Conservation (phyloP, 2,888 invertebrate species). For the Isoperla grammatica region DNA sequence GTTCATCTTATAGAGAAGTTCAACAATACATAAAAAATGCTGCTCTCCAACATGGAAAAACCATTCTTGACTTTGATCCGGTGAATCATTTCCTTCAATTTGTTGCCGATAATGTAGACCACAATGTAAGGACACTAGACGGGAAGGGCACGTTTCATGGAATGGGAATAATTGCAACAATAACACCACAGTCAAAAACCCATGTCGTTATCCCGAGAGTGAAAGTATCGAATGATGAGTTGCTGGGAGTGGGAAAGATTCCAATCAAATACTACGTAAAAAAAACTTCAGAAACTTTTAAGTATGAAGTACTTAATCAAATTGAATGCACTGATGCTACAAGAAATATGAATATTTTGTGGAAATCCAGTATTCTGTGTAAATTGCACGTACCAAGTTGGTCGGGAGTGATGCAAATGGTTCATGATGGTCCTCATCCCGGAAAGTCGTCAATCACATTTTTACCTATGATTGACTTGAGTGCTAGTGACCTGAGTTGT, state of each 20-base stretch:
- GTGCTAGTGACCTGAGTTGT: conserved; percentile 25
- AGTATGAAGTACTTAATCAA: too few relatives aligned
- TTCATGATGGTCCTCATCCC: conserved; percentile 16
- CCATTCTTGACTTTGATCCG: not conserved
- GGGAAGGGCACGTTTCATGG: conserved; percentile 25
- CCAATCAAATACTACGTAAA: not conserved
- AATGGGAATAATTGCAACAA: conserved; percentile 25
- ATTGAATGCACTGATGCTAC: too few relatives aligned
- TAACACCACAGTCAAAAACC: conserved; percentile 21
- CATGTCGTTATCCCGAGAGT: conserved; percentile 7
- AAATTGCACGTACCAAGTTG: too few relatives aligned
- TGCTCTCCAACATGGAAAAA: conserved; percentile 6
- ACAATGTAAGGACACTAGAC: conserved; percentile 25
- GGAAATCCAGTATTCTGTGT: too few relatives aligned
- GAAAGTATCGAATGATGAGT: not conserved
- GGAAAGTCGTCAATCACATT: conserved; percentile 25
- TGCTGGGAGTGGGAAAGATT: conserved; percentile 6
- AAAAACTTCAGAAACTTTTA: too few relatives aligned
- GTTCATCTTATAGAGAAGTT: conserved; percentile 18
- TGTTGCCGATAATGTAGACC: conserved; percentile 27
- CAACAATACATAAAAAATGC: conserved; percentile 20
- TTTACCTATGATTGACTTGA: conserved; percentile 27
- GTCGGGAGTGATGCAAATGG: not conserved
- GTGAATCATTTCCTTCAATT: not conserved
- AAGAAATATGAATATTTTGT: too few relatives aligned